Evolutionary conservation across 2,113 vertebrate species (phyloP).

Genomic region (Austrofundulus limnaeus): DNA sequence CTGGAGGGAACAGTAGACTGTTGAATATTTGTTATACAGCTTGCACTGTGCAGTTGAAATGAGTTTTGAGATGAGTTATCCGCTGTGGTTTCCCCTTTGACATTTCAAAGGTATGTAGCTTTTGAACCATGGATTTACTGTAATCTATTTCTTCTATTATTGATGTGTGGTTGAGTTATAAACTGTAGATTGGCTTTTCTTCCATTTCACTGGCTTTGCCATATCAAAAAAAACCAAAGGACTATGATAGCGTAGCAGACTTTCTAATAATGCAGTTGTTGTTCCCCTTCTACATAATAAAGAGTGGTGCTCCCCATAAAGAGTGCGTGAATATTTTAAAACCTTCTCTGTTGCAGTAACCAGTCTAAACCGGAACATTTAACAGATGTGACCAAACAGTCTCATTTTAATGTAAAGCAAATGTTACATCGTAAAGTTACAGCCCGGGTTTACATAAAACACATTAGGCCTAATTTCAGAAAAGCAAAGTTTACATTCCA

Average conservation of each 20-base stretch:
- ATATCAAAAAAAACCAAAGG: slow-evolving; percentile 62
- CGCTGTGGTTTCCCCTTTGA: slow-evolving; percentile 74
- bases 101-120: slow-evolving; percentile 78
- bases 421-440: slow-evolving; percentile 25
- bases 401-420: slow-evolving; percentile 24
- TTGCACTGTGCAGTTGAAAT: slow-evolving; percentile 74
- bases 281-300: slow-evolving; percentile 36
- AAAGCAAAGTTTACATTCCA: slow-evolving; percentile 2
- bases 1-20: slow-evolving; percentile 68
- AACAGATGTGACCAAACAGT: slow-evolving; percentile 3
- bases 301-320: slow-evolving; percentile 38
- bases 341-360: not conserved
- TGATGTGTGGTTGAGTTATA: slow-evolving; percentile 79
- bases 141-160: slow-evolving; percentile 77
- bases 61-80: slow-evolving; percentile 78
- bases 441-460: not conserved
- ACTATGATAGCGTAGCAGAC: slow-evolving; percentile 35
- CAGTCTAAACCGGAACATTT: slow-evolving; percentile 3
- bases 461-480: not conserved
- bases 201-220: slow-evolving; percentile 51
- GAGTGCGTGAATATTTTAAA: slow-evolving; percentile 30
- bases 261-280: slow-evolving; percentile 57
- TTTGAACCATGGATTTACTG: slow-evolving; percentile 76
- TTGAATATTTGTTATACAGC: slow-evolving; percentile 77
- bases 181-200: slow-evolving; percentile 73